A percentile compares a stretch with the other conserved stretches of the same genome.
Evolutionary conservation across 2,888 invertebrate species (phyloP).

Genomic region (Lepidonotus clava): DNA sequence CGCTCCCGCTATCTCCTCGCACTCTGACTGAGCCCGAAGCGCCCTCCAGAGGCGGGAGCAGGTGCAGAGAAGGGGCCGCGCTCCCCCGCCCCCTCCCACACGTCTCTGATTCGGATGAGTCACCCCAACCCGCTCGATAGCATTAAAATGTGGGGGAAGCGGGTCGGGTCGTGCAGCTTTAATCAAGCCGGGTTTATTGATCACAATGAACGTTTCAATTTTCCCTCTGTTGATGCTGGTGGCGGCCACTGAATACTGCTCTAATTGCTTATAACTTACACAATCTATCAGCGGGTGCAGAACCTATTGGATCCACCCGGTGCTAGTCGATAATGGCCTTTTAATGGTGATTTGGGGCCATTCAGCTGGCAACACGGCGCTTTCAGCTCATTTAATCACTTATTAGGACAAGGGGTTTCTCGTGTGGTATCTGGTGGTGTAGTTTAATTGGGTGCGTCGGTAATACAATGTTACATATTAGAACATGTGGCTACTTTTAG

Average conservation of each 20-base stretch:
- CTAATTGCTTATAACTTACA: conserved; percentile 46
- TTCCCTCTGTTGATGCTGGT: background rate
- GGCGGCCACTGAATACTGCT: conserved; percentile 10
- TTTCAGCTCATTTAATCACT: background rate
- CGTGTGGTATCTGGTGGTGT: background rate
- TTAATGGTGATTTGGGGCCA: background rate
- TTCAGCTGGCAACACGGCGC: background rate
- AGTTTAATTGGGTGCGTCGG: background rate
- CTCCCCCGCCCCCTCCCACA: background rate
- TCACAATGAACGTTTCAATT: conserved; percentile 11
- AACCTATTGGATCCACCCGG: background rate
- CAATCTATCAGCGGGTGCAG: conserved; percentile 27
- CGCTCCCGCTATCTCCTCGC: background rate
- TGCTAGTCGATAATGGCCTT: background rate
- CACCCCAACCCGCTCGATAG: conserved; percentile 16
- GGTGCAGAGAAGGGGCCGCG: background rate
- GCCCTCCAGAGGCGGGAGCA: background rate
- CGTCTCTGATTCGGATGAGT: background rate
- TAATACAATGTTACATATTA: too few species aligned
- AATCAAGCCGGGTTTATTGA: conserved; percentile 26
- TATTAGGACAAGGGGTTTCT: background rate
- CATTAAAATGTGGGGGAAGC: background rate
- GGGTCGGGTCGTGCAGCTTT: background rate
- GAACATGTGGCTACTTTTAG: too few species aligned
- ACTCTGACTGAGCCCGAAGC: background rate